A percentile compares a stretch with the other conserved stretches of the same genome.
Conservation (phyloP, 1,140 invertebrate species). For the Spodoptera litura region DNA sequence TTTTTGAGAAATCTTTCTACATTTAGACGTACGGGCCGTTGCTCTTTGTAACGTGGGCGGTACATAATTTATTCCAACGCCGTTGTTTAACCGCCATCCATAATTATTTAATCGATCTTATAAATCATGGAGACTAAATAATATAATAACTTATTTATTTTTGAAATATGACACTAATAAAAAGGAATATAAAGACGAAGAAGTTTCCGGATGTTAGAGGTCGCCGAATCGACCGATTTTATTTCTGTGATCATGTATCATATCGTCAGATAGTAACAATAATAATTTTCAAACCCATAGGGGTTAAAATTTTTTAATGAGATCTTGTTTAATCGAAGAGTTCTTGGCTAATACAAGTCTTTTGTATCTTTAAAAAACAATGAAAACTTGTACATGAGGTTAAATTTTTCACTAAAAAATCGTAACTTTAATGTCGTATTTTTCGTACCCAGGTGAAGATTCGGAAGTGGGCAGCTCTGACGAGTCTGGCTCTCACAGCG, state of each 20-base stretch:
- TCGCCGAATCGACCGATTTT: too few relatives aligned
- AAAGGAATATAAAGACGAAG: background rate
- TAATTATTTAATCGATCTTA: constrained; percentile 14
- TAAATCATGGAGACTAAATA: constrained; percentile 2
- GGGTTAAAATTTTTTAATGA: too few relatives aligned
- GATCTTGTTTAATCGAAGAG: too few relatives aligned
- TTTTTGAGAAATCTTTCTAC: constrained; percentile 10
- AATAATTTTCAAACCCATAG: too few relatives aligned
- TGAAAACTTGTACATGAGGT: too few relatives aligned
- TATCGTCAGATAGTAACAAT: too few relatives aligned
- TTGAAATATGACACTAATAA: background rate
- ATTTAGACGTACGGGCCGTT: constrained; percentile 8
- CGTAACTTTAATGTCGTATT: too few relatives aligned
- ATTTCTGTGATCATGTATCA: too few relatives aligned
- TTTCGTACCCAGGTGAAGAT: constrained; percentile 63
- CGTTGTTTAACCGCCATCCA: background rate
- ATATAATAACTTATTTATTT: background rate
- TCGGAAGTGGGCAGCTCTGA: constrained; percentile 75
- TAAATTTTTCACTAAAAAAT: too few relatives aligned
- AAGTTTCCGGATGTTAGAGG: too few relatives aligned
- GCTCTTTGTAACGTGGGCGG: background rate
- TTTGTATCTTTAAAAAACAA: too few relatives aligned
- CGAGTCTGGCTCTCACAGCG: constrained; percentile 64
- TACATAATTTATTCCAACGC: constrained; percentile 21
- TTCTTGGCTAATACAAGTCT: too few relatives aligned